phyloP scores from a whole-genome alignment of 2,113 vertebrate genomes.

The Heterotilapia buettikoferi region DNA sequence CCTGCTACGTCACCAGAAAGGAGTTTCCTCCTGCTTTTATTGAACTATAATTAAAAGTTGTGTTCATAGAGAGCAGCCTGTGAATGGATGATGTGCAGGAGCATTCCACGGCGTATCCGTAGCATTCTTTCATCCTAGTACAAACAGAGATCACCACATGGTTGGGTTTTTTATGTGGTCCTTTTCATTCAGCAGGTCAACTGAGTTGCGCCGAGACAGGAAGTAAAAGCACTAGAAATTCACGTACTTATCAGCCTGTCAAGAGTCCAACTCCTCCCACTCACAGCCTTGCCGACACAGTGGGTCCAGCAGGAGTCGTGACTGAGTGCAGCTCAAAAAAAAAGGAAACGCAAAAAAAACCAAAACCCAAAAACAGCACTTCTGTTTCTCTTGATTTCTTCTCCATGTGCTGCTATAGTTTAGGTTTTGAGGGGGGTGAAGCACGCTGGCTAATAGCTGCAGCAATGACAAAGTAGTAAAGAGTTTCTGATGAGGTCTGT shows the following conservation, averaged over 20 bases:
- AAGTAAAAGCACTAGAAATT: background rate
- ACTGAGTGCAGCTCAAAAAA: background rate
- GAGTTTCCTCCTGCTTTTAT: background rate
- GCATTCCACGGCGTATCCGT: background rate
- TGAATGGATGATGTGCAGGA: background rate
- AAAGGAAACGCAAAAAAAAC: background rate
- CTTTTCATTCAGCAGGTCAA: background rate
- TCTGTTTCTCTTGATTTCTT: background rate
- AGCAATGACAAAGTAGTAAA: background rate
- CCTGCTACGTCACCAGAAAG: background rate
- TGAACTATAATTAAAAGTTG: fast-evolving
- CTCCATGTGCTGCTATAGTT: background rate
- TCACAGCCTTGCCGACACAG: constrained; percentile 25
- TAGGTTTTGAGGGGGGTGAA: background rate
- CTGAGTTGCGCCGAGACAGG: background rate
- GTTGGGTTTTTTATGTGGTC: background rate
- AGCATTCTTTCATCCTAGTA: background rate
- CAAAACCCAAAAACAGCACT: background rate
- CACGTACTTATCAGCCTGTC: background rate
- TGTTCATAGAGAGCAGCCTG: background rate
- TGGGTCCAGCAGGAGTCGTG: background rate
- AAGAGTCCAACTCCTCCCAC: constrained; percentile 42
- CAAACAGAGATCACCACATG: background rate
- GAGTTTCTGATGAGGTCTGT: background rate
- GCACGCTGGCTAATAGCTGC: background rate